Conservation (phyloP, 1,140 invertebrate genomes). For the Brachionus angularis region DNA sequence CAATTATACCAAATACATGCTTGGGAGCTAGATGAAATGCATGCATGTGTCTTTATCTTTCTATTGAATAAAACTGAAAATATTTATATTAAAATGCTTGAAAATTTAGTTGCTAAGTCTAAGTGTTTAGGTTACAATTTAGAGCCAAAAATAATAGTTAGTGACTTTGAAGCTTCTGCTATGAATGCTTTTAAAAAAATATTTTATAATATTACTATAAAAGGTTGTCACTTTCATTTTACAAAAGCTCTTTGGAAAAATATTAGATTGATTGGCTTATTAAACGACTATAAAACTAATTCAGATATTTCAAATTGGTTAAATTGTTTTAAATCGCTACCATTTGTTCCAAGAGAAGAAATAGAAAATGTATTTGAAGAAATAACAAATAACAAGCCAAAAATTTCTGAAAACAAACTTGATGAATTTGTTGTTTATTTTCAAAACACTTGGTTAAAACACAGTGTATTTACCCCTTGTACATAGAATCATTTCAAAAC, state of each 20-base stretch:
- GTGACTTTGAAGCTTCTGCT: not conserved
- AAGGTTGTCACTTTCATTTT: constrained; percentile 6
- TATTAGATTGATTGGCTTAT: not conserved
- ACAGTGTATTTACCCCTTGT: not conserved
- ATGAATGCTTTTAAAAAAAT: not conserved
- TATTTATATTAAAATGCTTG: not conserved
- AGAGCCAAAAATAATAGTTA: not conserved
- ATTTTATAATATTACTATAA: not conserved
- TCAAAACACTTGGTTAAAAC: not conserved
- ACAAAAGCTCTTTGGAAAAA: constrained; percentile 5
- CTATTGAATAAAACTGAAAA: not conserved
- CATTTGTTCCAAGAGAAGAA: not conserved
- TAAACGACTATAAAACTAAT: not conserved
- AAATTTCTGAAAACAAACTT: not conserved
- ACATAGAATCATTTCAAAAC: not conserved
- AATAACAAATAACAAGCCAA: no score
- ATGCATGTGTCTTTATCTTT: constrained; percentile 7
- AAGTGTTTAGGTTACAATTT: not conserved
- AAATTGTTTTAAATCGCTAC: constrained; percentile 2
- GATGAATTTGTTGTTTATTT: not conserved
- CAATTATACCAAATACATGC: not conserved
- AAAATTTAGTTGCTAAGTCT: not conserved
- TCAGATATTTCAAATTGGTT: not conserved
- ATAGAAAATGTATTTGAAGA: not conserved
- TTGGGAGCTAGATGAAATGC: not conserved